A percentile compares a stretch with the other conserved stretches of the same genome.
Conservation (phyloP, 2,888 invertebrate genomes). For the Phasia obesa region DNA sequence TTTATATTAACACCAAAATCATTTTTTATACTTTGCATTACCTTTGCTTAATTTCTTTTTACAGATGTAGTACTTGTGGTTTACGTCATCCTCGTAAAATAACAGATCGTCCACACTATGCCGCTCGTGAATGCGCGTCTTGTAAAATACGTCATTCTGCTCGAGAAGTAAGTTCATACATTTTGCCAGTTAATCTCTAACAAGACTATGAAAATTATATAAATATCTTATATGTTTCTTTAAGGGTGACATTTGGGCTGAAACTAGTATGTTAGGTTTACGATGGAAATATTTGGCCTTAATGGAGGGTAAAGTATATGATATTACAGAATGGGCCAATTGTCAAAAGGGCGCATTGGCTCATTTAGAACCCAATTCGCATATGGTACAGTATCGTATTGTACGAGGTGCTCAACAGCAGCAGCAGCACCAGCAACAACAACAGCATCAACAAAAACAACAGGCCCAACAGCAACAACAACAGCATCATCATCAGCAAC, state of each 20-base stretch:
- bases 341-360: conserved; percentile 87
- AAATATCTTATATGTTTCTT: background rate
- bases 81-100: conserved; percentile 93
- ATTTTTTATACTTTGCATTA: background rate
- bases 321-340: conserved; percentile 98
- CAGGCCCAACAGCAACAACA: conserved; percentile 70
- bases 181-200: too few species aligned
- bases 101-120: conserved; percentile 94
- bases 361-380: conserved; percentile 94
- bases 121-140: conserved; percentile 94
- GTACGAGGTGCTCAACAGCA: conserved; percentile 82
- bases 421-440: conserved; percentile 77
- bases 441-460: conserved; percentile 74
- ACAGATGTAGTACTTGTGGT: conserved; percentile 95
- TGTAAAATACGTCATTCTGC: conserved; percentile 95
- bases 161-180: conserved; percentile 86
- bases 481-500: conserved; percentile 76
- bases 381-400: conserved; percentile 89
- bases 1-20: background rate
- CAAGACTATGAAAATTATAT: background rate
- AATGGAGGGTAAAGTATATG: conserved; percentile 97
- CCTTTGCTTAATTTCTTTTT: conserved; percentile 8
- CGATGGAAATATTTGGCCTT: conserved; percentile 97
- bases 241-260: conserved; percentile 98
- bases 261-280: conserved; percentile 93